These are phyloP conservation scores for Trichogramma dendrolimi DNA, from an alignment of 2,888 invertebrate genomes.

Conservation along the genomic window DNA sequence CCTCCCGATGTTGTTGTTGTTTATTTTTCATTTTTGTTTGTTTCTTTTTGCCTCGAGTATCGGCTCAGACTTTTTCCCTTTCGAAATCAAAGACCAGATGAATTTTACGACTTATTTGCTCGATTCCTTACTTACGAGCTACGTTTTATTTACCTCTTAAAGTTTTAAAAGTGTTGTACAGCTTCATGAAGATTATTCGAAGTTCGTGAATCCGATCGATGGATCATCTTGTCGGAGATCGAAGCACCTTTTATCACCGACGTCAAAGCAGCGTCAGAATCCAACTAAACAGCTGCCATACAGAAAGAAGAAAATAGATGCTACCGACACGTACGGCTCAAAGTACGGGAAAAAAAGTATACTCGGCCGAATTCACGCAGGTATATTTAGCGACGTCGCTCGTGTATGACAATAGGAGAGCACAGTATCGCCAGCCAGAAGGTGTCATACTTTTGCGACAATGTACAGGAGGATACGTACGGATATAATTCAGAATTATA, in stretches of 20 bases:
- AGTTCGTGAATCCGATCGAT: too few relatives aligned
- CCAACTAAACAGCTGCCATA: slow-evolving; percentile 23
- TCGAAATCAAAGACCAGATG: neutral
- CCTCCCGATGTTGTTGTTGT: too few relatives aligned
- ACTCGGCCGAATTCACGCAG: slow-evolving; percentile 18
- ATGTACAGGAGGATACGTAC: slow-evolving; percentile 40
- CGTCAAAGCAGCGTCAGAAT: too few relatives aligned
- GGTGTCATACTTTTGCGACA: slow-evolving; percentile 36
- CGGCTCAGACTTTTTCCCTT: too few relatives aligned
- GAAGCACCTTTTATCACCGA: too few relatives aligned
- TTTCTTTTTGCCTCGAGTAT: too few relatives aligned
- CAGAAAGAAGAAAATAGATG: slow-evolving; percentile 29
- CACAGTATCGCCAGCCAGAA: slow-evolving; percentile 7
- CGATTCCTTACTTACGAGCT: neutral
- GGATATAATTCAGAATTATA: slow-evolving; percentile 52
- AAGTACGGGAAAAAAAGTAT: slow-evolving; percentile 27
- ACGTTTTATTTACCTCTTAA: neutral
- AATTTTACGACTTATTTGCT: neutral
- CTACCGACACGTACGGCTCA: slow-evolving; percentile 15
- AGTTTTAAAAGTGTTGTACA: neutral
- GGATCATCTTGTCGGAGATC: too few relatives aligned
- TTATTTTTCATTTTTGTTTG: too few relatives aligned
- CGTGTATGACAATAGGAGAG: slow-evolving; percentile 17
- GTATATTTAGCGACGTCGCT: slow-evolving; percentile 28
- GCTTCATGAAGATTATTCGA: neutral